phyloP scores from a whole-genome alignment of 2,113 vertebrate genomes.

The Balaenoptera acutorostrata region DNA sequence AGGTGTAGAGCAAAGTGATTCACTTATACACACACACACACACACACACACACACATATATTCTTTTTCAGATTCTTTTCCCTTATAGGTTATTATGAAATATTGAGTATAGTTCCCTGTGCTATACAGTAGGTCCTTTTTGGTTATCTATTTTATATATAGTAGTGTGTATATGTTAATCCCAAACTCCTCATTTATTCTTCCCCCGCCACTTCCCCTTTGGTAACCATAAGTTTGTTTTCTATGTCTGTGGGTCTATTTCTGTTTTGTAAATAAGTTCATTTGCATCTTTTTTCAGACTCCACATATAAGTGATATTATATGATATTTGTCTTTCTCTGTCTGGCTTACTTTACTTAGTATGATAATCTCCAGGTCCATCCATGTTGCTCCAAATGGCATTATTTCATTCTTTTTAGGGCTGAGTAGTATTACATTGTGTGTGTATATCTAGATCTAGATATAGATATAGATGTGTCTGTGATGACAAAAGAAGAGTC shows the following conservation, averaged over 20 bases:
- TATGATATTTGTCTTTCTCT: neutral
- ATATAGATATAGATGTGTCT: too few relatives aligned
- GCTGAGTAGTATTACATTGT: neutral
- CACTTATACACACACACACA: too few relatives aligned
- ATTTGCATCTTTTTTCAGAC: neutral
- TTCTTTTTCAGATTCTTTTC: neutral
- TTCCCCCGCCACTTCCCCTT: neutral
- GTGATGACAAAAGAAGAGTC: neutral
- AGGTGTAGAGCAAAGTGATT: neutral
- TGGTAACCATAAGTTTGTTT: neutral
- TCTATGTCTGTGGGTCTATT: neutral
- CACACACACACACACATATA: too few relatives aligned
- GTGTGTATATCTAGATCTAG: neutral
- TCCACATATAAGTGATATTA: neutral
- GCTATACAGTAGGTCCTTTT: neutral
- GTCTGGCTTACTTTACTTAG: neutral
- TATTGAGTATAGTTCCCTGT: neutral
- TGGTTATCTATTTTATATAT: neutral
- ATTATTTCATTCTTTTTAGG: neutral
- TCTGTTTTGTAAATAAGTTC: neutral
- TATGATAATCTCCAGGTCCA: neutral
- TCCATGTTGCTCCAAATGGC: neutral
- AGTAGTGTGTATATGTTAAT: neutral
- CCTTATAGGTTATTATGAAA: neutral
- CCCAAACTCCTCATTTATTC: neutral